Conservation (phyloP, 23 tunicate species). For the Clavelina lepadiformis region DNA sequence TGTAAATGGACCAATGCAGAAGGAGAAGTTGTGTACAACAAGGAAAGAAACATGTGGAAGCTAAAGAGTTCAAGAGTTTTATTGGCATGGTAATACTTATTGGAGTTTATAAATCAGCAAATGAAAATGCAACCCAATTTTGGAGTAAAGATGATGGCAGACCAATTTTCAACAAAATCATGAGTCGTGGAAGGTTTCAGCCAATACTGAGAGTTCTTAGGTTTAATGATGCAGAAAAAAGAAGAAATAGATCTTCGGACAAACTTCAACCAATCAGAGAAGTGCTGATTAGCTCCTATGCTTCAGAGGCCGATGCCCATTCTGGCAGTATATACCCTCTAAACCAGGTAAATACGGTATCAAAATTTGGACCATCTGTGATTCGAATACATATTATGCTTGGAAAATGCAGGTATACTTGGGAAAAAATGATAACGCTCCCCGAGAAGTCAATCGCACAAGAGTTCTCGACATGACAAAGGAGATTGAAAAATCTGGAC, state of each 20-base stretch:
- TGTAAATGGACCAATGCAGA: no score
- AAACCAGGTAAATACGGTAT: constrained; percentile 8
- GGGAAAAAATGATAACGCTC: constrained; percentile 4
- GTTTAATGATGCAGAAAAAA: constrained; percentile 10
- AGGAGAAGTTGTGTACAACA: no score
- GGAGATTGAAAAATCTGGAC: constrained; percentile 10
- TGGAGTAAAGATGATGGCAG: constrained; percentile 11
- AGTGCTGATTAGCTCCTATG: constrained; percentile 1
- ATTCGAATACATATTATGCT: constrained; percentile 1
- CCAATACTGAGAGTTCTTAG: constrained; percentile 7
- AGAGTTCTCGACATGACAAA: constrained; percentile 12
- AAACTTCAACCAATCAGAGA: constrained; percentile 9
- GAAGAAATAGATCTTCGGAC: constrained; percentile 13
- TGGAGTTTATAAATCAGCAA: no score
- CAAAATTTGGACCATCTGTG: constrained; percentile 10
- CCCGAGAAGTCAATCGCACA: constrained; percentile 9
- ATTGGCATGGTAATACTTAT: no score
- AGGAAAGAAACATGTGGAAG: no score
- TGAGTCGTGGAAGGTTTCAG: constrained; percentile 12
- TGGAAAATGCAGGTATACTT: constrained; percentile 16
- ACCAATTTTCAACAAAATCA: constrained; percentile 7
- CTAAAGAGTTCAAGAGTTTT: no score
- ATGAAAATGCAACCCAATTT: no score
- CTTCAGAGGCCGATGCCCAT: constrained; percentile 8
- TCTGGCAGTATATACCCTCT: constrained; percentile 11